Conservation (phyloP, 2,888 invertebrate species). For the Scaptomyza parva region DNA sequence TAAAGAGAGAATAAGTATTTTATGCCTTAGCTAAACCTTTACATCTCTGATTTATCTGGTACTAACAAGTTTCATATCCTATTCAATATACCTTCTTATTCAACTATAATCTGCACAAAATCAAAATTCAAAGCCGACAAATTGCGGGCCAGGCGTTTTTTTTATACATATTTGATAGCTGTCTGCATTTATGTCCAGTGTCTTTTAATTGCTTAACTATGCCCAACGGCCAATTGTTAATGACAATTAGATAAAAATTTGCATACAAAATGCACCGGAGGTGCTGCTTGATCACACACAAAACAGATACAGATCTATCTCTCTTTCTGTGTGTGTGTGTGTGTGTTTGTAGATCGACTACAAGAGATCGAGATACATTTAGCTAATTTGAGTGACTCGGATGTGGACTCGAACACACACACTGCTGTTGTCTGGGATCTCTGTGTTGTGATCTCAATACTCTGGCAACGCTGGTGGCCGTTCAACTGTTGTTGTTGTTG, state of each 20-base stretch:
- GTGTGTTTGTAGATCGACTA: conserved; percentile 28
- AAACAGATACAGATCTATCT: conserved; percentile 25
- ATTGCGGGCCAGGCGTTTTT: conserved; percentile 26
- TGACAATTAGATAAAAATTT: conserved; percentile 76
- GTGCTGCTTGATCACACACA: conserved; percentile 24
- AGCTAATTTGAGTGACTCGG: conserved; percentile 71
- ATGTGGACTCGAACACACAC: too few species aligned
- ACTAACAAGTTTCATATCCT: too few species aligned
- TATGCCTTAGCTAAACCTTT: background rate
- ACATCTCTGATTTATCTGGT: too few species aligned
- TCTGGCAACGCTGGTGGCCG: conserved; percentile 60
- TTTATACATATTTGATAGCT: conserved; percentile 45
- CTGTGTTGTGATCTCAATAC: conserved; percentile 11
- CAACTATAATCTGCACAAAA: background rate
- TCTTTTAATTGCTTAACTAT: conserved; percentile 77
- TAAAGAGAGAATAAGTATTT: too few species aligned
- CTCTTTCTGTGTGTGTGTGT: background rate
- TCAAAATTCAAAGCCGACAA: conserved; percentile 43
- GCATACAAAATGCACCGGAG: conserved; percentile 45
- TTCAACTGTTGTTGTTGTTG: background rate
- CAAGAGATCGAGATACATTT: conserved; percentile 32
- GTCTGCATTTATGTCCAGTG: conserved; percentile 55
- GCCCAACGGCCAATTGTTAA: conserved; percentile 76
- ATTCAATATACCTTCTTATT: background rate
- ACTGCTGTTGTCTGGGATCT: conserved; percentile 45